Conservation (phyloP, 2,797 vertebrate genomes). For the Muraenolepis orangiensis region DNA sequence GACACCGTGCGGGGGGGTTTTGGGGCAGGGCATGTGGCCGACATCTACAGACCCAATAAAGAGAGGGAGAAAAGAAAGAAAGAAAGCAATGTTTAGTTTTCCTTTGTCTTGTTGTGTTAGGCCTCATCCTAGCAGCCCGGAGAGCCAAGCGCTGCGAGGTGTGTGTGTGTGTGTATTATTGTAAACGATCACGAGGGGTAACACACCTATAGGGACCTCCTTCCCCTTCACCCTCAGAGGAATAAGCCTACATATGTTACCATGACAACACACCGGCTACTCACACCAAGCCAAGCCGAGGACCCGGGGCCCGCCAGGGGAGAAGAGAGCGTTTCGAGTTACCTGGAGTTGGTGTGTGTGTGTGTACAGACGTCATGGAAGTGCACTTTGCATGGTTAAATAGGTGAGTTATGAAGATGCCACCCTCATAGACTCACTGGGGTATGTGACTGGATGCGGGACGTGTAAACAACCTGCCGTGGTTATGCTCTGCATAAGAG, state of each 20-base stretch:
- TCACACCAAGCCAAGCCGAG: no score
- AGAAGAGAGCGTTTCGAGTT: not conserved
- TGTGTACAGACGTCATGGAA: not conserved
- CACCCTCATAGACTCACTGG: not conserved
- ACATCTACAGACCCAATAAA: not conserved
- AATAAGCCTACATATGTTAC: slow-evolving; percentile 11
- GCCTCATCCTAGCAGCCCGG: slow-evolving; percentile 25
- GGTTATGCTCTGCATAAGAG: not conserved
- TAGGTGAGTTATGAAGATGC: slow-evolving; percentile 30
- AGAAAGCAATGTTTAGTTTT: not conserved
- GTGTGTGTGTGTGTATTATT: not conserved
- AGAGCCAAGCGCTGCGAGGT: not conserved
- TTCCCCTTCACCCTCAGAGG: slow-evolving; percentile 26
- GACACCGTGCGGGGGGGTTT: no score
- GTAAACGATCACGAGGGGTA: not conserved
- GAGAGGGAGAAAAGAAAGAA: not conserved
- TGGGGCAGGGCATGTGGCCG: not conserved
- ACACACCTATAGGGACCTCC: slow-evolving; percentile 35
- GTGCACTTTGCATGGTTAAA: slow-evolving; percentile 23
- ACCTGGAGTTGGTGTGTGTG: not conserved
- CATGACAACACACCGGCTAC: slow-evolving; percentile 19
- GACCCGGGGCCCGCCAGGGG: not conserved
- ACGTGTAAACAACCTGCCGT: not conserved
- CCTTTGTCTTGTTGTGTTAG: slow-evolving; percentile 2
- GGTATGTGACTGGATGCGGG: no score